Conservation (phyloP, 2,888 invertebrate genomes). For the Chrysopilus asiliformis region DNA sequence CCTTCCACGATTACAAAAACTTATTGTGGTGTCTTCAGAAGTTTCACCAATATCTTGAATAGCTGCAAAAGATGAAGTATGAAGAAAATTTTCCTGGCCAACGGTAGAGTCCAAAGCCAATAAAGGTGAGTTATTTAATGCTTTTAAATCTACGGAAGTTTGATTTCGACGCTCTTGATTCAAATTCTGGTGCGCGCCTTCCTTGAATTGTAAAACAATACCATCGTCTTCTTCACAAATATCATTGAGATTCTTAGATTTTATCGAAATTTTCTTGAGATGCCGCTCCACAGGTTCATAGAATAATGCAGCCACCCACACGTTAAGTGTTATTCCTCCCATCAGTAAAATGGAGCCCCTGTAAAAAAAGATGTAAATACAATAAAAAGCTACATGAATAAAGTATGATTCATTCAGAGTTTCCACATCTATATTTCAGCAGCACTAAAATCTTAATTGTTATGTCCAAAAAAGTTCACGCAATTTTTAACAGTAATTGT, state of each 20-base stretch:
- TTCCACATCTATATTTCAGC: too few relatives aligned
- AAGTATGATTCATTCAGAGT: not conserved
- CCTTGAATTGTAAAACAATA: conserved; percentile 33
- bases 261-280: conserved; percentile 49
- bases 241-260: conserved; percentile 24
- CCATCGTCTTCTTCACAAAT: conserved; percentile 34
- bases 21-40: conserved; percentile 35
- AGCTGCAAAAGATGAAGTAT: conserved; percentile 60
- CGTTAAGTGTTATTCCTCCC: conserved; percentile 70
- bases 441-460: too few relatives aligned
- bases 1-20: conserved; percentile 38
- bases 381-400: not conserved
- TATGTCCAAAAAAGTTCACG: too few relatives aligned
- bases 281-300: conserved; percentile 76
- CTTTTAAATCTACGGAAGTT: not conserved
- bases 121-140: not conserved
- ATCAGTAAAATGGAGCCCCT: conserved; percentile 70
- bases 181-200: conserved; percentile 8
- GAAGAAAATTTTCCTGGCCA: conserved; percentile 38
- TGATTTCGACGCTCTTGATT: not conserved
- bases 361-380: conserved; percentile 14
- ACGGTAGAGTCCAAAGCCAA: not conserved
- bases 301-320: conserved; percentile 69
- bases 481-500: too few relatives aligned
- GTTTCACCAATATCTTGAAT: conserved; percentile 41